Base-by-base conservation (phyloP, 1,140 invertebrate species). In the Bombus waltoni region DNA sequence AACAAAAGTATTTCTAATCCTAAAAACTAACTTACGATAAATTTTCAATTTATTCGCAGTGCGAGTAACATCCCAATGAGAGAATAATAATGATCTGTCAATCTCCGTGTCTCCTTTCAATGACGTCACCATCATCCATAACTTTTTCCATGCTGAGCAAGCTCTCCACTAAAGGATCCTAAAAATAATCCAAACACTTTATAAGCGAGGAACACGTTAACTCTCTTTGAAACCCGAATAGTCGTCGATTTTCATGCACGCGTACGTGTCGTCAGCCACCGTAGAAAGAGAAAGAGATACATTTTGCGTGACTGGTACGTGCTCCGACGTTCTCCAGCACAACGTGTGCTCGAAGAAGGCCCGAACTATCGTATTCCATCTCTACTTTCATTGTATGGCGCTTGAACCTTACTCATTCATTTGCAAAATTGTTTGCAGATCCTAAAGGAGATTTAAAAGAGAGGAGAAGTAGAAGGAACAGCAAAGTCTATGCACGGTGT, bases 261-360 rank as follows among this genome's bases (percentile, higher is more conserved):
- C 86, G 88, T 84, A 84, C 88, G 77, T 90, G 88, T 88, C 89
- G 66, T 11, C 73, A 81, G 66, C 62, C 59, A 65, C 65, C 66
- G 40, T 47, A 76, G 68, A 88, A 87, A 89, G 81, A 91, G 83
- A 89, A 92, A 90, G 89, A 86, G 75, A 81, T 62, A 85, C 87
- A 89, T 88, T 93, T 92, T 88, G 91, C 91, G 88, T 88, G 89
- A 87, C 75, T 82, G 76, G 86, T 92, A 93, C 92, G 92, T 93
- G 92, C 91, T 88, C 68, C 70, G 73, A 65, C 38, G 74, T 84
- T 87, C 83, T 57, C 74, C 53, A 76, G 84, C 81, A 89, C 84
- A 87, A 18, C n/a, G 15, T 88, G 85, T 62, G 73, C 42, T 83
- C 70, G 62, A 75, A 68, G 62, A 57, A 82, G 79, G 42, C 72